phyloP scores from a whole-genome alignment of 2,797 vertebrate species.

The Huso huso region DNA sequence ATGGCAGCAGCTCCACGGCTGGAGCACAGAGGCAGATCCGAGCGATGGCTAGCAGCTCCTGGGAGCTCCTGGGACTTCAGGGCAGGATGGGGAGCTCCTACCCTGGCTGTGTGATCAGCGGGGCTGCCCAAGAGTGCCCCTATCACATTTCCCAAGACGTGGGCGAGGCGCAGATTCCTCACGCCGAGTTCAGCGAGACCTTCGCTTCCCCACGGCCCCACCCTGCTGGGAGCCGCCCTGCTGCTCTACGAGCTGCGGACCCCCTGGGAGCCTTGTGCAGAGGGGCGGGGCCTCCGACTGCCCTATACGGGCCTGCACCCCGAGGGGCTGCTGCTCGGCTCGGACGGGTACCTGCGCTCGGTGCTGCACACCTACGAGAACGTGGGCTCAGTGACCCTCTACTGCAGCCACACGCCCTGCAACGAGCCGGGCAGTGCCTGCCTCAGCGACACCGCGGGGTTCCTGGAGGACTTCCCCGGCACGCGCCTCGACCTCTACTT shows the following conservation, averaged over 20 bases:
- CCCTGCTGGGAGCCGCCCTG: constrained; percentile 33
- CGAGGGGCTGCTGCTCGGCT: constrained; percentile 50
- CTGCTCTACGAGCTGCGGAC: constrained; percentile 53
- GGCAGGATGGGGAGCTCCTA: background rate
- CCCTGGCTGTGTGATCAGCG: constrained; percentile 1
- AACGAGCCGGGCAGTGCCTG: constrained; percentile 44
- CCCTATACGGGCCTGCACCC: constrained; percentile 39
- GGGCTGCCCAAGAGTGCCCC: constrained; percentile 41
- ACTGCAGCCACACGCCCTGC: constrained; percentile 46
- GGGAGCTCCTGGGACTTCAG: background rate
- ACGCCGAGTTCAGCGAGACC: constrained; percentile 41
- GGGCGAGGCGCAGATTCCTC: constrained; percentile 44
- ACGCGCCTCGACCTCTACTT: constrained; percentile 46
- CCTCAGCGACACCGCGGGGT: constrained; percentile 40
- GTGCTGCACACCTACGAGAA: constrained; percentile 19
- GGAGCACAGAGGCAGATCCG: background rate
- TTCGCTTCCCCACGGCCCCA: constrained; percentile 48
- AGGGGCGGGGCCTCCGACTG: constrained; percentile 48
- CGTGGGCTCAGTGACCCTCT: constrained; percentile 38
- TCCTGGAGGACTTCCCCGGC: constrained; percentile 40
- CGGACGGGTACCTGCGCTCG: constrained; percentile 36
- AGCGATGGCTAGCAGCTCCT: background rate
- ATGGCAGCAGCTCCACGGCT: too few relatives aligned
- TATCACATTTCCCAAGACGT: too few relatives aligned
- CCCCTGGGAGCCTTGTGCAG: constrained; percentile 43